Evolutionary conservation across 2,113 vertebrate genomes (phyloP).

Genomic region (Nerophis lumbriciformis): DNA sequence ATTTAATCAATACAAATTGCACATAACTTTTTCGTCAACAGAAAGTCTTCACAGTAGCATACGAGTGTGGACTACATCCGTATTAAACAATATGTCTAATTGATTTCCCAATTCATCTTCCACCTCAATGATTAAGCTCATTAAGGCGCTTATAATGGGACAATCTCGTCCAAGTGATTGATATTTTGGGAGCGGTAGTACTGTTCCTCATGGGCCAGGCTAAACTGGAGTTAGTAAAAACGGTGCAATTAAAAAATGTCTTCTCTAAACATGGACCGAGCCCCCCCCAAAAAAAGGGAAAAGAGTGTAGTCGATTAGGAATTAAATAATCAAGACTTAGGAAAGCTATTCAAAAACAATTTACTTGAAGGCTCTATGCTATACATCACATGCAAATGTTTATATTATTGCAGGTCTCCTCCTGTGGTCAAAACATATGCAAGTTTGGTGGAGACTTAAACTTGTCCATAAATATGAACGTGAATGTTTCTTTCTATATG

Average conservation of each 20-base stretch:
- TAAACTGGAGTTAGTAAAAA: slow-evolving; percentile 35
- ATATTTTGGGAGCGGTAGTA: slow-evolving; percentile 59
- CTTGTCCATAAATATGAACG: too few relatives aligned
- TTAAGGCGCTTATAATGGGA: slow-evolving; percentile 68
- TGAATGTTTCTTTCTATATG: too few relatives aligned
- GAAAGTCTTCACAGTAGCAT: slow-evolving; percentile 33
- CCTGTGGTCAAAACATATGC: neutral
- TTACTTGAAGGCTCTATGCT: slow-evolving; percentile 12
- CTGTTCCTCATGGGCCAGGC: slow-evolving; percentile 46
- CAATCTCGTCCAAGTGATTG: slow-evolving; percentile 70
- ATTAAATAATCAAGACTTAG: slow-evolving; percentile 40
- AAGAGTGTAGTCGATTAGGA: slow-evolving; percentile 37
- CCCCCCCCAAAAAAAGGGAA: slow-evolving; percentile 8
- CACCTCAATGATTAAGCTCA: slow-evolving; percentile 69
- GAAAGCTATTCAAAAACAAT: slow-evolving; percentile 44
- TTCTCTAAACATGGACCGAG: slow-evolving; percentile 26
- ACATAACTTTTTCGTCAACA: slow-evolving; percentile 26
- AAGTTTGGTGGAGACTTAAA: too few relatives aligned
- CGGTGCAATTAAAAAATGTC: slow-evolving; percentile 51
- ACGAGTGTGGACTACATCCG: slow-evolving; percentile 41
- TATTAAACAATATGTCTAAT: slow-evolving; percentile 63
- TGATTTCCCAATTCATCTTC: slow-evolving; percentile 60
- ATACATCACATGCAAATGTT: neutral
- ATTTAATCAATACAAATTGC: neutral
- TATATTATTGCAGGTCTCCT: neutral